Conservation (phyloP, 2,888 invertebrate genomes). For the Apocheima hispidaria region DNA sequence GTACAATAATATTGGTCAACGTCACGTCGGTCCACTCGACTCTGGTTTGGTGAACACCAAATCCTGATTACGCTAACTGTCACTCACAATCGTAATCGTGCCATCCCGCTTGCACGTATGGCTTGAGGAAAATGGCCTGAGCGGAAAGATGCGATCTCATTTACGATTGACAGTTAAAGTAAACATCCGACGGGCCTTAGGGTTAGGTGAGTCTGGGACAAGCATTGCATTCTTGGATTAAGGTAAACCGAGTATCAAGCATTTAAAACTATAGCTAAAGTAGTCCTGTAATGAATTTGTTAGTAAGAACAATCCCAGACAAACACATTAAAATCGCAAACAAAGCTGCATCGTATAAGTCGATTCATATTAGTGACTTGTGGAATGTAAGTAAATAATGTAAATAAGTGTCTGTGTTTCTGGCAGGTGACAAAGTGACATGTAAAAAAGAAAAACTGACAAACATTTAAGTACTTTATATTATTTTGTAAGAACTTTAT, state of each 20-base stretch:
- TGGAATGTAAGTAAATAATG: background rate
- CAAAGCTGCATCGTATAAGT: constrained; percentile 27
- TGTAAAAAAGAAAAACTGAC: too few relatives aligned
- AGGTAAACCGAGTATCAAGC: constrained; percentile 53
- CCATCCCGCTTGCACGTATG: background rate
- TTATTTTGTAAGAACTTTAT: too few relatives aligned
- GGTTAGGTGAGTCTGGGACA: constrained; percentile 55
- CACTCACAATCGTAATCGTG: background rate
- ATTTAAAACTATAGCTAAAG: constrained; percentile 45
- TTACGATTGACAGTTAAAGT: background rate
- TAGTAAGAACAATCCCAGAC: constrained; percentile 61
- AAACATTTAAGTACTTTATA: too few relatives aligned
- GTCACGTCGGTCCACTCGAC: background rate
- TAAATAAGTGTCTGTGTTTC: background rate
- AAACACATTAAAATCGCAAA: constrained; percentile 56
- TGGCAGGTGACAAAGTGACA: too few relatives aligned
- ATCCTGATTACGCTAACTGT: background rate
- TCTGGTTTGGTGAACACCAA: background rate
- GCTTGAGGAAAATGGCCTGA: background rate
- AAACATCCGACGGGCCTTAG: constrained; percentile 9
- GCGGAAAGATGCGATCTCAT: background rate
- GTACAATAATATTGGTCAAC: background rate
- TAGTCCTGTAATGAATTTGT: constrained; percentile 18
- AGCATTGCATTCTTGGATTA: constrained; percentile 70
- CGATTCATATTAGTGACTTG: constrained; percentile 45